Evolutionary conservation across 2,888 invertebrate species (phyloP).

Genomic region (Stenodema calcarata): DNA sequence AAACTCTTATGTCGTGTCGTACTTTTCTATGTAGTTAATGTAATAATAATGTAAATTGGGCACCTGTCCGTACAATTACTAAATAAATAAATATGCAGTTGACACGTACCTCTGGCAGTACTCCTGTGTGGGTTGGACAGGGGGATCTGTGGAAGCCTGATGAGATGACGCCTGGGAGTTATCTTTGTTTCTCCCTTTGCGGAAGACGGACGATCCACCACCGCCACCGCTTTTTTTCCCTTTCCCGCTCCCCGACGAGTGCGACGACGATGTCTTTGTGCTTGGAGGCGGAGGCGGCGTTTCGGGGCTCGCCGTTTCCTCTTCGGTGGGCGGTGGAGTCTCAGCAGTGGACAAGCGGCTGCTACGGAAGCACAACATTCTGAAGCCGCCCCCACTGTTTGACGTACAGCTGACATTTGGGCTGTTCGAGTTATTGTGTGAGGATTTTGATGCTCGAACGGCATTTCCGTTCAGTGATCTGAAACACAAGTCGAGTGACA

Average conservation of each 20-base stretch:
- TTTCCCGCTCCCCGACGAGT: conserved; percentile 39
- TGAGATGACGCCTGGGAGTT: conserved; percentile 2
- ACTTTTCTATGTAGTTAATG: too few relatives aligned
- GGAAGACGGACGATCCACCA: conserved; percentile 18
- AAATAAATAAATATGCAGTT: background rate
- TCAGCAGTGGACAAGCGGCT: conserved; percentile 3
- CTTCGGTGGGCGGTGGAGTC: conserved; percentile 11
- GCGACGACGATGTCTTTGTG: background rate
- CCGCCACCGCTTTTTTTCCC: conserved; percentile 30
- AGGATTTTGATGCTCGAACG: conserved; percentile 25
- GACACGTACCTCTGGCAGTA: conserved; percentile 63
- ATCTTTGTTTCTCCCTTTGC: conserved; percentile 30
- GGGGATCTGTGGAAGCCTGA: conserved; percentile 43
- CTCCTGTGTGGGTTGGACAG: conserved; percentile 62
- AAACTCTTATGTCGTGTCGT: too few relatives aligned
- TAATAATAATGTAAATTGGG: too few relatives aligned
- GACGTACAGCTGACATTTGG: conserved; percentile 22
- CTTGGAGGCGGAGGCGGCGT: background rate
- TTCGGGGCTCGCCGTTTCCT: conserved; percentile 16
- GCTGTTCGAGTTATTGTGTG: conserved; percentile 25
- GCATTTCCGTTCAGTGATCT: conserved; percentile 40
- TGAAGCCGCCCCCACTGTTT: conserved; percentile 31
- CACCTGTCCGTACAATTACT: too few relatives aligned
- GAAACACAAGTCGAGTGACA: background rate
- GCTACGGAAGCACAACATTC: conserved; percentile 49